Conservation (phyloP, 2,797 vertebrate genomes). For the Malurus leucopterus region DNA sequence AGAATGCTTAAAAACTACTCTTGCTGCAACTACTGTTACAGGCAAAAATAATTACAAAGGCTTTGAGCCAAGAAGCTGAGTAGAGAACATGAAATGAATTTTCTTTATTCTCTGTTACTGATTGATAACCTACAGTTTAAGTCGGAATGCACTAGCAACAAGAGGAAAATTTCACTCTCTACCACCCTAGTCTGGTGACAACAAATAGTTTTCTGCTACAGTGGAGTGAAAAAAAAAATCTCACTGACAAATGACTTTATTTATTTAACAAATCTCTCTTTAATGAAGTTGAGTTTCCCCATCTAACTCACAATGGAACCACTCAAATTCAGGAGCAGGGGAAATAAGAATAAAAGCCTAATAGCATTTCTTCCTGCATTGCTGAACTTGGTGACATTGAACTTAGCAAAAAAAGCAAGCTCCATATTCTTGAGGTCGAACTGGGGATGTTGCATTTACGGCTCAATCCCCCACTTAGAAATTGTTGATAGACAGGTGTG, state of each 20-base stretch:
- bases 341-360: background rate
- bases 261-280: background rate
- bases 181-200: background rate
- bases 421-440: background rate
- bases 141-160: background rate
- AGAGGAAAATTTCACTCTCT: background rate
- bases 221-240: background rate
- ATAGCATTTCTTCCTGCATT: background rate
- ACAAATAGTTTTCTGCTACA: background rate
- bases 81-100: background rate
- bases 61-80: background rate
- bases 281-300: background rate
- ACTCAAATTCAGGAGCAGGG: background rate
- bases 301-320: background rate
- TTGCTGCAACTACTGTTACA: background rate
- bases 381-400: background rate
- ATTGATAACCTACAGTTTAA: background rate
- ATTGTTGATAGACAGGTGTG: rapidly evolving
- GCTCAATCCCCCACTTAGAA: rapidly evolving
- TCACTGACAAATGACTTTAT: background rate
- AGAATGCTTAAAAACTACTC: background rate
- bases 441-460: rapidly evolving
- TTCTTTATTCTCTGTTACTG: background rate
- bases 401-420: background rate
- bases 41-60: background rate